Conservation (phyloP, 2,113 vertebrate species). For the Phyllostomus discolor region DNA sequence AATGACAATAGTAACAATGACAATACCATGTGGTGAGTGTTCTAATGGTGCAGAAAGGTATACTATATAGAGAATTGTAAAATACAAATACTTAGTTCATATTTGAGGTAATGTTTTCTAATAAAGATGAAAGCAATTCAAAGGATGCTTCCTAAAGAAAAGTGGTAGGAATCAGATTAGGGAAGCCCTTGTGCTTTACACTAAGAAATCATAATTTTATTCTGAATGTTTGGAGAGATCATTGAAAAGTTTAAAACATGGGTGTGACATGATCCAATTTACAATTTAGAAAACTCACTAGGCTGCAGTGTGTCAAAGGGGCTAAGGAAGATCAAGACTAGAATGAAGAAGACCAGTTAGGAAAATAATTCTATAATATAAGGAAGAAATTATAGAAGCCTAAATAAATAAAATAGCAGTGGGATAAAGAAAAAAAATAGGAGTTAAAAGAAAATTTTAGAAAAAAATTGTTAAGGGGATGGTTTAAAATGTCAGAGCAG, state of each 20-base stretch:
- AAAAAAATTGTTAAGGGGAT: not conserved
- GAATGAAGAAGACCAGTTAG: not conserved
- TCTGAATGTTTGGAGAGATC: not conserved
- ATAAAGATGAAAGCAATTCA: not conserved
- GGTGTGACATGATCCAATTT: not conserved
- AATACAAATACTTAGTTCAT: not conserved
- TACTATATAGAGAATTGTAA: not conserved
- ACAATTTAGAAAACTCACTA: not conserved
- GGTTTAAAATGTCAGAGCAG: not conserved
- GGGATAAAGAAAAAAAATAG: not conserved
- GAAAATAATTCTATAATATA: not conserved
- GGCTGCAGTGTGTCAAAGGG: not conserved
- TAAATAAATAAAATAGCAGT: not conserved
- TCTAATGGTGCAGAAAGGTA: not conserved
- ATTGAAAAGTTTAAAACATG: not conserved
- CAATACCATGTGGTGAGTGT: not conserved
- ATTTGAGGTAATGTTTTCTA: not conserved
- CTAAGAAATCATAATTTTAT: not conserved
- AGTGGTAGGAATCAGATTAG: not conserved
- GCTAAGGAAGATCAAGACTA: not conserved
- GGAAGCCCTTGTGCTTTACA: not conserved
- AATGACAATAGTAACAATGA: not conserved
- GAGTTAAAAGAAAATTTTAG: not conserved
- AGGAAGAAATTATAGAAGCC: not conserved
- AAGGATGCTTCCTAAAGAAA: not conserved